Evolutionary conservation across 1,140 invertebrate species (phyloP), one percentile per base, ranked within the genome.

Genomic region (Maconellicoccus hirsutus): DNA sequence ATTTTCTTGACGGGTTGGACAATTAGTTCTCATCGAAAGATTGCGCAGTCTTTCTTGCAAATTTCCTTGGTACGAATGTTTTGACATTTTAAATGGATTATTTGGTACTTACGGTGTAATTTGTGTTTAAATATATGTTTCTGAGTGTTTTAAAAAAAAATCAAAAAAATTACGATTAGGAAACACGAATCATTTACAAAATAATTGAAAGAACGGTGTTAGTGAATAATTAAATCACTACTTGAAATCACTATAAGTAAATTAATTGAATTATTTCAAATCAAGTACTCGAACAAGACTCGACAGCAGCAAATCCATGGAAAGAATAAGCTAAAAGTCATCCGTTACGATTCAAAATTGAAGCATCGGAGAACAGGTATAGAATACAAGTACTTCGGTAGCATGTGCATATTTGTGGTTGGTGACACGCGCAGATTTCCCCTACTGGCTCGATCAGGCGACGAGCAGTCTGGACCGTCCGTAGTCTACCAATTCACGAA

Each of bases 1-100:
- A 74, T 87, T 87, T 6, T 83, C 77, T 73, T 85, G 83, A 6
- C 76, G 76, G 7, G 78, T 76, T 1, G 66, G 39, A 0, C 75
- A 72, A 0, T 76, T 73, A 0, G 72, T 26, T 52, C 39, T 19
- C 8, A 42, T 42, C 7, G 33, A 42, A 4, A 70, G 38, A 19
- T 70, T 70, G 25, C 61, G 61, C 25, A 66, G 16, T 66, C 61
- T 10, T 25, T 66, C 61, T 66, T 66, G 61, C 22, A 66, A 26
- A 23, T 66, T 26, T 23, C 61, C 61, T 4, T 26, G 61, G 25
- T 66, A 66, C 61, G 42, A 52, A 52, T 52, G 42, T 16, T 52
- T 52, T 2, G 42, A 52, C 42, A 52, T 52, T 52, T 16, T 19
- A 19, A 52, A 52, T 52, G 6, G 33, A 19, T 33, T 52, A 52